Evolutionary conservation across 2,797 vertebrate genomes (phyloP).

Genomic region (Netta rufina): DNA sequence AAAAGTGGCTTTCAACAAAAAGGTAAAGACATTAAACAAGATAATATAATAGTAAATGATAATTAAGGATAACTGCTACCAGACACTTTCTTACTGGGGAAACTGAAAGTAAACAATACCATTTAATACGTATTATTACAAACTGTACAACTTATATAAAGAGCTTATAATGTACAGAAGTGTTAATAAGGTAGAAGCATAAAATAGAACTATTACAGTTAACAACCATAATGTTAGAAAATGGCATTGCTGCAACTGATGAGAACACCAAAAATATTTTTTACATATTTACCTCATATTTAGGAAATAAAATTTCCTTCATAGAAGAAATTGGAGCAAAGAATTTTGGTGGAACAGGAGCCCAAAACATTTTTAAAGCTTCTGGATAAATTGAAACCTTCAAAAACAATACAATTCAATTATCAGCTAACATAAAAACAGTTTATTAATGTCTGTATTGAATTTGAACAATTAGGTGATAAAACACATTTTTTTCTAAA

Average conservation of each 20-base stretch:
- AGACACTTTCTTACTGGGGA: neutral
- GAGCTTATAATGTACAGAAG: neutral
- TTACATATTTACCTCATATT: slow-evolving; percentile 77
- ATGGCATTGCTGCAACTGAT: neutral
- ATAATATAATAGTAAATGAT: neutral
- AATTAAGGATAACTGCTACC: neutral
- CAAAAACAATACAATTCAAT: slow-evolving; percentile 39
- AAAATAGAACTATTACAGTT: neutral
- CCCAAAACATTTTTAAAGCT: slow-evolving; percentile 79
- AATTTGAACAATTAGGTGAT: neutral
- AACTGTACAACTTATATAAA: neutral
- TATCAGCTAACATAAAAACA: neutral
- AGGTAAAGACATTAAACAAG: neutral
- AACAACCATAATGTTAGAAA: neutral
- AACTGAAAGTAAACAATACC: neutral
- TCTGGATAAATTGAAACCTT: slow-evolving; percentile 75
- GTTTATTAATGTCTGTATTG: neutral
- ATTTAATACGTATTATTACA: neutral
- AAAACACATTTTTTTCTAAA: neutral
- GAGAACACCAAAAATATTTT: neutral
- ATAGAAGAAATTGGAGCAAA: slow-evolving; percentile 75
- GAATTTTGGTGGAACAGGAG: slow-evolving; percentile 79
- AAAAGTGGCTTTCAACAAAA: neutral
- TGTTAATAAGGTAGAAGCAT: neutral
- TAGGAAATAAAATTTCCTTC: slow-evolving; percentile 78